Evolutionary conservation across 1,140 invertebrate genomes (phyloP).

Genomic region (Drosophila cardini): DNA sequence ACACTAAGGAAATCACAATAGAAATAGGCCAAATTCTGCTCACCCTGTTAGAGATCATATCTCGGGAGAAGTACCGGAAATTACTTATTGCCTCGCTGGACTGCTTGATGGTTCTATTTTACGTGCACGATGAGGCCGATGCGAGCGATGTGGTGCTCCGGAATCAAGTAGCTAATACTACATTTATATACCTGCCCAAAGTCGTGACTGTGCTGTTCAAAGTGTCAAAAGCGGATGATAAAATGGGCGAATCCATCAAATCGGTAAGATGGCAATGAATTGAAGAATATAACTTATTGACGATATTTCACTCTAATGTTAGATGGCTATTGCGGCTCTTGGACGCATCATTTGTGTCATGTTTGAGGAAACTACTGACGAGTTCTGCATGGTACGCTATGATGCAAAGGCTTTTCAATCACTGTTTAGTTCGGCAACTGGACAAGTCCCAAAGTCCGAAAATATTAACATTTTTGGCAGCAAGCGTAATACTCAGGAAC

Average conservation of each 20-base stretch:
- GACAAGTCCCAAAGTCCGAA: not conserved
- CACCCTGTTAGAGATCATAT: conserved; percentile 66
- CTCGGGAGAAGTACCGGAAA: conserved; percentile 70
- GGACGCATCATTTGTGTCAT: conserved; percentile 75
- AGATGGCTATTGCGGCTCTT: conserved; percentile 70
- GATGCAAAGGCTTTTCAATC: conserved; percentile 59
- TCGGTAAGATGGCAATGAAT: conserved; percentile 49
- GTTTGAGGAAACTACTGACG: conserved; percentile 75
- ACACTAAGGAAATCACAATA: conserved; percentile 50
- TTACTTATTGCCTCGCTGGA: conserved; percentile 59
- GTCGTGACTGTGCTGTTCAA: conserved; percentile 67
- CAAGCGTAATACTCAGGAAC: conserved; percentile 40
- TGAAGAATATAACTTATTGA: not conserved
- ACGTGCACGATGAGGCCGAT: conserved; percentile 77
- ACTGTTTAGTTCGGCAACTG: conserved; percentile 31
- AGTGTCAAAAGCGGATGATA: conserved; percentile 69
- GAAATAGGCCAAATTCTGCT: conserved; percentile 71
- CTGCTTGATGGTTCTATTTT: conserved; percentile 71
- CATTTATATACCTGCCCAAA: conserved; percentile 79
- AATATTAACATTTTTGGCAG: conserved; percentile 55
- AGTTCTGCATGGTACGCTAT: conserved; percentile 58
- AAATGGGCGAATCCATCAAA: conserved; percentile 68
- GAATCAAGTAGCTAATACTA: conserved; percentile 73
- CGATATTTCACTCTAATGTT: not conserved
- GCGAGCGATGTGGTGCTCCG: conserved; percentile 74